phyloP scores from a whole-genome alignment of 2,797 vertebrate species.

The Arctocebus calabarensis region DNA sequence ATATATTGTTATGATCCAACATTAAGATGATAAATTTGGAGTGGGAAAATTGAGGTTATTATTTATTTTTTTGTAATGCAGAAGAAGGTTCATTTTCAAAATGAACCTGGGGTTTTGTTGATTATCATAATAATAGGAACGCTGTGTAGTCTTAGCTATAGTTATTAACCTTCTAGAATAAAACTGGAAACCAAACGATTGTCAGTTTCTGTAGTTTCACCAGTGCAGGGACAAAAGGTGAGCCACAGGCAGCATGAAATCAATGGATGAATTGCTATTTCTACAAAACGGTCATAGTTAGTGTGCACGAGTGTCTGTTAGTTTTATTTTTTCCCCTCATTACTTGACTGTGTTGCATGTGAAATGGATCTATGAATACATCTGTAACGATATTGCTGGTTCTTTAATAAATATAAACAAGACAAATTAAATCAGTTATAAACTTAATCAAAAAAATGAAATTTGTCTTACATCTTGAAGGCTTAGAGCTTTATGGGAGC shows the following conservation, averaged over 20 bases:
- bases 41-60: not conserved
- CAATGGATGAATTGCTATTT: not conserved
- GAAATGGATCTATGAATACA: conserved; percentile 23
- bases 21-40: conserved; percentile 51
- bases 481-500: conserved; percentile 22
- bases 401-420: conserved; percentile 61
- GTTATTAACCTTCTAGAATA: conserved; percentile 19
- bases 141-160: not conserved
- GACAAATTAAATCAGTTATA: conserved; percentile 70
- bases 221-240: not conserved
- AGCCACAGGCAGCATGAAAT: not conserved
- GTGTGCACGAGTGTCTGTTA: not conserved
- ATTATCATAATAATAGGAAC: conserved; percentile 18
- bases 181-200: not conserved
- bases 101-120: not conserved
- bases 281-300: not conserved
- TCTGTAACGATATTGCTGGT: conserved; percentile 28
- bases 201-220: not conserved
- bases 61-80: not conserved
- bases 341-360: not conserved
- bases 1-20: conserved; percentile 2
- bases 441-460: conserved; percentile 45
- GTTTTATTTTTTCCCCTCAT: not conserved
- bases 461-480: conserved; percentile 60
- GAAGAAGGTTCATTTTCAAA: conserved; percentile 28